A percentile compares a stretch with the other conserved stretches of the same genome.
Conservation (phyloP, 2,113 vertebrate species). For the Osmerus mordax region DNA sequence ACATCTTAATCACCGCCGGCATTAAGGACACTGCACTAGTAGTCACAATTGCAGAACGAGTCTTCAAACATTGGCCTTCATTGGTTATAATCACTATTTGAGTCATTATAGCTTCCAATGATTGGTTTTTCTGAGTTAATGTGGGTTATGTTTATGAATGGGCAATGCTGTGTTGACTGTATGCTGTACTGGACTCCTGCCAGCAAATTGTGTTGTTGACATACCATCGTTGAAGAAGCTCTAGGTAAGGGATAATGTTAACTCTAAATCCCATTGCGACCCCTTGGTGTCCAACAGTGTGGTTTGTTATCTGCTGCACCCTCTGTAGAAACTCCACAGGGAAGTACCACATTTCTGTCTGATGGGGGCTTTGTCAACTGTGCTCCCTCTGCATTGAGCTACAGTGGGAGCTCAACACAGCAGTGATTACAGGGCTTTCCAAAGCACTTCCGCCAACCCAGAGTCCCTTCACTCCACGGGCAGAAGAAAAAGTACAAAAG, state of each 20-base stretch:
- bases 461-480: constrained; percentile 54
- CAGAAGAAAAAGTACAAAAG: constrained; percentile 69
- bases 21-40: no score
- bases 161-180: no score
- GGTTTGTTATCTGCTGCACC: constrained; percentile 49
- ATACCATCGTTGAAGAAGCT: neutral
- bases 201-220: neutral
- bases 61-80: no score
- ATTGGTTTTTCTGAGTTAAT: no score
- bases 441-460: constrained; percentile 49
- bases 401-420: constrained; percentile 51
- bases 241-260: neutral
- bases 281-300: constrained; percentile 8
- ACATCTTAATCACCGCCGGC: no score
- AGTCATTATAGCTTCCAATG: no score
- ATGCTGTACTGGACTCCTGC: no score
- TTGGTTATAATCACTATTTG: no score
- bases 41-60: no score
- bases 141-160: no score
- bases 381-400: constrained; percentile 49
- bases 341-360: constrained; percentile 40
- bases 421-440: constrained; percentile 50
- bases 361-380: constrained; percentile 50
- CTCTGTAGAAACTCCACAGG: neutral
- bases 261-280: neutral